phyloP scores from a whole-genome alignment of 2,113 vertebrate genomes.

The Ranitomeya variabilis region DNA sequence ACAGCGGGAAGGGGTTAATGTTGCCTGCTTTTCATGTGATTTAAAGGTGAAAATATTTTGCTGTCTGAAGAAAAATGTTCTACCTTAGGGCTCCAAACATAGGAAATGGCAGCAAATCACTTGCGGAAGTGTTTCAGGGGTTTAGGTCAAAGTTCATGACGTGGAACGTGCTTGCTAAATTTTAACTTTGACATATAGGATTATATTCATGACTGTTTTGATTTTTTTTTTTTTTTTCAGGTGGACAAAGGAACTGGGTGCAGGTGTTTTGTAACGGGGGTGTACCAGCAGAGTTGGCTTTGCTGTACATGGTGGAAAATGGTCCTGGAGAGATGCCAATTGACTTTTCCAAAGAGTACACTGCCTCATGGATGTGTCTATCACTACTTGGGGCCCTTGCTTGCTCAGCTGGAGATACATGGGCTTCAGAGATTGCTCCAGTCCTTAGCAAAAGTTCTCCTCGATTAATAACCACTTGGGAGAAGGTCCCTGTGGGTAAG shows the following conservation, averaged over 20 bases:
- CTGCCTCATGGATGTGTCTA: constrained; percentile 95
- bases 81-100: too few species aligned
- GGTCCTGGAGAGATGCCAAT: constrained; percentile 92
- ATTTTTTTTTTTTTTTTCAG: constrained; percentile 66
- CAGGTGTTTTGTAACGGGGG: constrained; percentile 96
- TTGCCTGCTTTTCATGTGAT: too few species aligned
- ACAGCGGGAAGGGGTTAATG: too few species aligned
- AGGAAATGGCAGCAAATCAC: too few species aligned
- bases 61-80: too few species aligned
- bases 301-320: constrained; percentile 96
- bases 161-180: too few species aligned
- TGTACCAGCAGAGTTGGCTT: constrained; percentile 88
- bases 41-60: too few species aligned
- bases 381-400: constrained; percentile 90
- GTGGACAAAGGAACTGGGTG: constrained; percentile 93
- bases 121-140: too few species aligned
- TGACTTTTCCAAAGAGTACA: constrained; percentile 88
- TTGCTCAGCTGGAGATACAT: constrained; percentile 89
- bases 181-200: too few species aligned
- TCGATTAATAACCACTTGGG: constrained; percentile 91
- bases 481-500: constrained; percentile 90
- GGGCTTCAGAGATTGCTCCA: constrained; percentile 92
- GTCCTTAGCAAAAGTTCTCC: constrained; percentile 83
- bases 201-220: not conserved
- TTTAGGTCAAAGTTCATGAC: too few species aligned